Conservation (phyloP, 2,888 invertebrate genomes). For the Eucera pruinosa region DNA sequence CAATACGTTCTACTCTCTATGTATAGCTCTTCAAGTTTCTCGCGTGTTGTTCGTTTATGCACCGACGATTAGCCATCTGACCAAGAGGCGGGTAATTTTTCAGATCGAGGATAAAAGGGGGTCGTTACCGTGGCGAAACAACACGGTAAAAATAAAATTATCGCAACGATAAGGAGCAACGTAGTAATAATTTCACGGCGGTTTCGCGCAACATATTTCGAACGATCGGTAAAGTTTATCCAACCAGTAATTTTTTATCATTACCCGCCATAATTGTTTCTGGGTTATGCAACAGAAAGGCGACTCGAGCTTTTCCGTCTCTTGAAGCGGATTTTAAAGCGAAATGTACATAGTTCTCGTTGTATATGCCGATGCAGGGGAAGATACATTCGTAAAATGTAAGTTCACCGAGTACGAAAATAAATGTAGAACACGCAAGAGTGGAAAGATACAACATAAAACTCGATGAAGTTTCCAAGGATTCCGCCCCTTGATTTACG, state of each 20-base stretch:
- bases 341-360: conserved; percentile 7
- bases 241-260: conserved; percentile 1
- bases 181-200: neutral
- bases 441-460: conserved; percentile 15
- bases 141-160: conserved; percentile 10
- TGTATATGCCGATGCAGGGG: neutral
- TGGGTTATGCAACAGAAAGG: neutral
- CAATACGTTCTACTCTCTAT: neutral
- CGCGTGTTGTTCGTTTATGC: neutral
- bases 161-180: neutral
- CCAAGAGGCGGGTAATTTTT: neutral
- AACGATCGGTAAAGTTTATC: conserved; percentile 11
- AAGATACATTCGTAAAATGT: conserved; percentile 26
- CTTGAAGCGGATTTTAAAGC: neutral
- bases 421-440: conserved; percentile 26
- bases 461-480: conserved; percentile 50
- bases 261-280: conserved; percentile 27
- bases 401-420: conserved; percentile 24
- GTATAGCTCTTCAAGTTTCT: neutral
- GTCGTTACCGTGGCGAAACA: conserved; percentile 1
- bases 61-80: neutral
- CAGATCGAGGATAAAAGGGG: conserved; percentile 11
- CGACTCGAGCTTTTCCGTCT: neutral
- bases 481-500: conserved; percentile 57
- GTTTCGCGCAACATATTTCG: neutral